These are phyloP conservation scores for Boloria selene DNA, from an alignment of 2,888 invertebrate genomes.

Conservation along the genomic window DNA sequence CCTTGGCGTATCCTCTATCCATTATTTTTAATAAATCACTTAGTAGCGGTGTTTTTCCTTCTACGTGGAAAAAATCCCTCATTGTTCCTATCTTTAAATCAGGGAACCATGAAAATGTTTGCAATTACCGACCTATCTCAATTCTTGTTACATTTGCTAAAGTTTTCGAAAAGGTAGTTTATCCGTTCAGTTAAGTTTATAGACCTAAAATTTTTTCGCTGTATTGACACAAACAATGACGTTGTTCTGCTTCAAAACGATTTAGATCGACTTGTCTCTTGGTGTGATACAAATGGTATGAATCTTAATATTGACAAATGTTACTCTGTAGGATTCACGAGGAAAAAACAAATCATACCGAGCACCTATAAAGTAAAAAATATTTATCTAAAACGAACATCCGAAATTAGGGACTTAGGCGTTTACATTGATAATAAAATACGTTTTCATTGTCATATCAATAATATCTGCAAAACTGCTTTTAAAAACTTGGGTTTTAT, in stretches of 20 bases:
- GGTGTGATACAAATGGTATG: too few species aligned
- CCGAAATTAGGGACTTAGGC: too few species aligned
- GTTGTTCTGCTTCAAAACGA: constrained; percentile 25
- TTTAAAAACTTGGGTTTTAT: too few species aligned
- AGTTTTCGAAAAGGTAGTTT: constrained; percentile 35
- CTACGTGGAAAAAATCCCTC: constrained; percentile 33
- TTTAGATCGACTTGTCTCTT: constrained; percentile 12
- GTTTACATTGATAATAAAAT: too few species aligned
- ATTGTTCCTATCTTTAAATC: constrained; percentile 36
- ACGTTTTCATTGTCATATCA: too few species aligned
- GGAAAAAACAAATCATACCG: too few species aligned
- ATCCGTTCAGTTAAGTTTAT: constrained; percentile 8
- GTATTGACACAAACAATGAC: constrained; percentile 17
- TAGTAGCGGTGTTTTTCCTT: constrained; percentile 31
- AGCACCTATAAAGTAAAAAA: too few species aligned
- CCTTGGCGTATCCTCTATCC: constrained; percentile 20
- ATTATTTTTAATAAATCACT: constrained; percentile 35
- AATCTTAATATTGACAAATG: too few species aligned
- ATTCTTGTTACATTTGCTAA: constrained; percentile 34
- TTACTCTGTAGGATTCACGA: too few species aligned
- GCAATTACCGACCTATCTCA: constrained; percentile 38
- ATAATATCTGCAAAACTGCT: too few species aligned
- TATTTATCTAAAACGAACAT: too few species aligned
- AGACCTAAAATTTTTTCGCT: constrained; percentile 24
- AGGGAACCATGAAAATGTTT: constrained; percentile 11